Percentiles rank a stretch among this genome's conserved stretches.
These are phyloP conservation scores for Parnassius smintheus DNA, from an alignment of 2,888 invertebrate species.

Conservation along the genomic window DNA sequence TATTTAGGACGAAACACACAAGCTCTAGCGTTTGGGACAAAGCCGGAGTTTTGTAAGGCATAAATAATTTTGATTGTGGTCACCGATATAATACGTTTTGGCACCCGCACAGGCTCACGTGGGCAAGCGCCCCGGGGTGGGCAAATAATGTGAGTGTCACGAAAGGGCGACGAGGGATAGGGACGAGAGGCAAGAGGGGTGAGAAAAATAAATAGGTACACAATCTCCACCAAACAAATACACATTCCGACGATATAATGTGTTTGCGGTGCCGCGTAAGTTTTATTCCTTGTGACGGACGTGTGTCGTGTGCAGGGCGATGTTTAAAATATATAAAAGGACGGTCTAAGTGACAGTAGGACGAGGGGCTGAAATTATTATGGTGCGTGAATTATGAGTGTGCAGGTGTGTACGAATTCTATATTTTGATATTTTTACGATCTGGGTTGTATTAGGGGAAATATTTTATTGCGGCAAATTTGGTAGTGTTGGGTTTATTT, in stretches of 20 bases:
- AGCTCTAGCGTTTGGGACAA: conserved; percentile 9
- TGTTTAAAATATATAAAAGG: conserved; percentile 29
- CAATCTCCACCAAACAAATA: conserved; percentile 68
- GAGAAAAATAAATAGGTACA: conserved; percentile 72
- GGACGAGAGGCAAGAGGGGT: conserved; percentile 36
- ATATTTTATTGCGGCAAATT: conserved; percentile 16
- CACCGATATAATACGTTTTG: conserved; percentile 63
- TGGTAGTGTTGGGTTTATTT: conserved; percentile 13
- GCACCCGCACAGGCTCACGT: conserved; percentile 46
- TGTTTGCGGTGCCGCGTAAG: conserved; percentile 62
- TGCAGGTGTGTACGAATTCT: conserved; percentile 10
- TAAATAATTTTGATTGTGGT: conserved; percentile 76
- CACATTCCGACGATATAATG: conserved; percentile 67
- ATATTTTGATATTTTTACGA: conserved; percentile 22
- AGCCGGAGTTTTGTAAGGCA: conserved; percentile 40
- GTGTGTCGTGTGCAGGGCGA: conserved; percentile 41
- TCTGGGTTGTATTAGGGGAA: neutral
- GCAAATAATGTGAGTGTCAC: conserved; percentile 67
- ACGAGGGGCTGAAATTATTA: conserved; percentile 18
- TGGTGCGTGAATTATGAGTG: conserved; percentile 20
- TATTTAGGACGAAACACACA: conserved; percentile 52
- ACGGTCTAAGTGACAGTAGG: conserved; percentile 18
- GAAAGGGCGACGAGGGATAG: conserved; percentile 34
- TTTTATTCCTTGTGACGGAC: conserved; percentile 54
- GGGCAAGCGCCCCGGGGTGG: conserved; percentile 57